These are phyloP conservation scores for Listronotus bonariensis DNA, from an alignment of 1,140 invertebrate genomes.

Conservation along the genomic window DNA sequence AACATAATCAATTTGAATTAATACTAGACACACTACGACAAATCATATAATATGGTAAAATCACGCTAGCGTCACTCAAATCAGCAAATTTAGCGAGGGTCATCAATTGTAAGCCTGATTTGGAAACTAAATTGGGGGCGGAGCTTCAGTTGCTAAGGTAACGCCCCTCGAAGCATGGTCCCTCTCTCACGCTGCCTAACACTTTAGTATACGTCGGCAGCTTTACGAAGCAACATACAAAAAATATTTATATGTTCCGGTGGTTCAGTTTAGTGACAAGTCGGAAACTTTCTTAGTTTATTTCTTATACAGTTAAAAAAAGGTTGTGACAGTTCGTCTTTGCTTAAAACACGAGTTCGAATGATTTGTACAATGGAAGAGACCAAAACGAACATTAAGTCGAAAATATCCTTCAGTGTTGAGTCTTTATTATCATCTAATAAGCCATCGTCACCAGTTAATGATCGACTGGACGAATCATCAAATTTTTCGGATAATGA, in stretches of 20 bases:
- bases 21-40: constrained; percentile 46
- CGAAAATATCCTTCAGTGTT: constrained; percentile 55
- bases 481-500: constrained; percentile 38
- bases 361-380: constrained; percentile 49
- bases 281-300: constrained; percentile 10
- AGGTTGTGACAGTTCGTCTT: constrained; percentile 12
- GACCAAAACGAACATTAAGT: constrained; percentile 52
- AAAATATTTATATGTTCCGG: constrained; percentile 23
- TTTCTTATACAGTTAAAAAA: not conserved
- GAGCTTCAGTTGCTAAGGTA: constrained; percentile 15
- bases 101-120: constrained; percentile 47
- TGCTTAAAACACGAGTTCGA: constrained; percentile 14
- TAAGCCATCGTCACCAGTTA: constrained; percentile 28
- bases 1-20: constrained; percentile 50
- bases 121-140: constrained; percentile 46
- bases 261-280: constrained; percentile 24
- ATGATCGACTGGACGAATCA: constrained; percentile 34
- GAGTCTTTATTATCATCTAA: constrained; percentile 50
- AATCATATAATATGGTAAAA: constrained; percentile 52
- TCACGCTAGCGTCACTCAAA: constrained; percentile 44
- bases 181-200: constrained; percentile 31
- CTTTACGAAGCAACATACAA: constrained; percentile 31
- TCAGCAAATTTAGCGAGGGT: constrained; percentile 42
- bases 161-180: constrained; percentile 42
- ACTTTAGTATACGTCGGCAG: constrained; percentile 40